These are phyloP conservation scores for Doryteuthis pealeii DNA, from an alignment of 1,140 invertebrate genomes.

Conservation along the genomic window DNA sequence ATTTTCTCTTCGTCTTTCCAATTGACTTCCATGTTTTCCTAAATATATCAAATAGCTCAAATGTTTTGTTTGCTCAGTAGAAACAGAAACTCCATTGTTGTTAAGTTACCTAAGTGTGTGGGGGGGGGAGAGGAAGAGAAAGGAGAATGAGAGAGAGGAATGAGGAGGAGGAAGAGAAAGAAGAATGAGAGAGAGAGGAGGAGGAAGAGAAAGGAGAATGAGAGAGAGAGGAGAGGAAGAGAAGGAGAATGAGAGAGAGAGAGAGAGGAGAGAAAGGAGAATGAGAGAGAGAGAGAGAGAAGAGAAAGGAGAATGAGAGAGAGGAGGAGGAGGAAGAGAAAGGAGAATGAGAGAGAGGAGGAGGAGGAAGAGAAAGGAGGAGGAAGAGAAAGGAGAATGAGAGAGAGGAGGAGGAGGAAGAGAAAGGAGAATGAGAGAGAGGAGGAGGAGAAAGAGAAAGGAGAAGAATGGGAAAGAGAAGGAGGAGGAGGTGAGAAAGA, in stretches of 20 bases:
- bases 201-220: neutral
- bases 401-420: neutral
- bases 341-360: too few relatives aligned
- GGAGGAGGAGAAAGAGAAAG: neutral
- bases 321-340: neutral
- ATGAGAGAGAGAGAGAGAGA: neutral
- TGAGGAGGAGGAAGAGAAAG: neutral
- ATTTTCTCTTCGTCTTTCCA: too few relatives aligned
- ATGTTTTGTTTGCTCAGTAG: too few relatives aligned
- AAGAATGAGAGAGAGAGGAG: neutral
- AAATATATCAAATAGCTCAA: too few relatives aligned
- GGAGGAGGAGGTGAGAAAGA: neutral
- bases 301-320: neutral
- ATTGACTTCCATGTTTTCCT: too few relatives aligned
- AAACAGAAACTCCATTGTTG: too few relatives aligned
- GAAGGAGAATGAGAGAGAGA: neutral
- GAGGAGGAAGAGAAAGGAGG: neutral
- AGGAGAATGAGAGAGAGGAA: neutral
- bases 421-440: neutral
- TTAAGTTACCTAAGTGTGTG: too few relatives aligned
- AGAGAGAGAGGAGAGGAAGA: neutral
- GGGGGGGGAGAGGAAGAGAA: too few relatives aligned
- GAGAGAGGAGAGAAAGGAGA: too few relatives aligned
- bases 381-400: neutral
- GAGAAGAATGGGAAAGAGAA: neutral